Evolutionary conservation across 2,113 vertebrate genomes (phyloP).

Genomic region (Stigmatopora argus): DNA sequence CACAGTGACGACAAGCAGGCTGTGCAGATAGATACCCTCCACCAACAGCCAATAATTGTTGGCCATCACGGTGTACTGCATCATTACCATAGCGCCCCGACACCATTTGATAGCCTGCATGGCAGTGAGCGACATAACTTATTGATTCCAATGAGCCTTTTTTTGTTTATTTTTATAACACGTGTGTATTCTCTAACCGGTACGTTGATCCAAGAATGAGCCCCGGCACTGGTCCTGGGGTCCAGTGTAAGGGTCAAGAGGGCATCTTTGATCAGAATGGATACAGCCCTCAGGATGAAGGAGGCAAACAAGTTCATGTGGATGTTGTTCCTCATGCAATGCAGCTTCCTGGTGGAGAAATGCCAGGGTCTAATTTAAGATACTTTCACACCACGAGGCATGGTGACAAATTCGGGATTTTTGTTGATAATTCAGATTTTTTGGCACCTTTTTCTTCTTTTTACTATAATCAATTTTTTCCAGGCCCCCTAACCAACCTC

Average conservation of each 20-base stretch:
- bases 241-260: constrained; percentile 80
- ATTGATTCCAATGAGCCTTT: neutral
- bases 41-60: constrained; percentile 98
- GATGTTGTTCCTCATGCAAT: constrained; percentile 94
- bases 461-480: neutral
- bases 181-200: constrained; percentile 67
- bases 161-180: neutral
- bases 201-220: constrained; percentile 73
- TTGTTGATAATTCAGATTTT: too few species aligned
- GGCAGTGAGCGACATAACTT: neutral
- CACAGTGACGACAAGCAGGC: constrained; percentile 82
- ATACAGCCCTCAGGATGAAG: constrained; percentile 87
- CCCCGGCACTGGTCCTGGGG: constrained; percentile 57
- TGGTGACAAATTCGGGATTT: too few species aligned
- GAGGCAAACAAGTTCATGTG: constrained; percentile 94
- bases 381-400: neutral
- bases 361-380: neutral
- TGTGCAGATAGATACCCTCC: constrained; percentile 93
- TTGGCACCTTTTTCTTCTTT: neutral
- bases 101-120: constrained; percentile 82
- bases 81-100: constrained; percentile 88
- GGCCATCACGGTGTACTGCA: constrained; percentile 95
- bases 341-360: constrained; percentile 78
- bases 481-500: neutral
- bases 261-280: constrained; percentile 86